These are phyloP conservation scores for Dryomyza anilis DNA, from an alignment of 2,888 invertebrate genomes.

Conservation along the genomic window DNA sequence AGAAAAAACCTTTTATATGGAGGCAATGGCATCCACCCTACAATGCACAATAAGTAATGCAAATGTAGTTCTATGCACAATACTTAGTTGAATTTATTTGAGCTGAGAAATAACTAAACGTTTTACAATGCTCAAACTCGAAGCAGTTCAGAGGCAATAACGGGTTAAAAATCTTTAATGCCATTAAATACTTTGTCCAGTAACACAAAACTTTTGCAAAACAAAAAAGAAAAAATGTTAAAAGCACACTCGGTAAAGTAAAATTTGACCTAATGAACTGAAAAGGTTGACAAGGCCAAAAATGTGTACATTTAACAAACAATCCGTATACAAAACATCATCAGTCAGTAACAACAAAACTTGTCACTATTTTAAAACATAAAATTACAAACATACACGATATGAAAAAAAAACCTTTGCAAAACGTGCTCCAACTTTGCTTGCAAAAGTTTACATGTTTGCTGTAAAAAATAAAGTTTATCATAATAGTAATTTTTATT, in stretches of 20 bases:
- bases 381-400: no score
- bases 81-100: no score
- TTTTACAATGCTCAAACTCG: not conserved
- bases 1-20: not conserved
- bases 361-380: no score
- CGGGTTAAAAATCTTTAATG: conserved; percentile 24
- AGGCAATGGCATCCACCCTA: not conserved
- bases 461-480: no score
- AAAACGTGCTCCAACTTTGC: no score
- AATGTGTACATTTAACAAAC: conserved; percentile 16
- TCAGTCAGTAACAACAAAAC: conserved; percentile 25
- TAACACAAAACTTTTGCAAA: not conserved
- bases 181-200: conserved; percentile 20
- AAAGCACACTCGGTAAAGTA: not conserved
- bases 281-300: conserved; percentile 40
- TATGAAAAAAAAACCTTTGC: no score
- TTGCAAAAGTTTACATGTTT: no score
- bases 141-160: not conserved
- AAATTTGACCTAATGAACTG: conserved; percentile 32
- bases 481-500: no score
- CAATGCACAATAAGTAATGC: not conserved
- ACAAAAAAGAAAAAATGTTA: not conserved
- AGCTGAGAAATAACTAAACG: no score
- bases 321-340: conserved; percentile 45
- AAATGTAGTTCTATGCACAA: not conserved